Evolutionary conservation across 2,797 vertebrate species (phyloP).

Genomic region (Podarcis siculus): DNA sequence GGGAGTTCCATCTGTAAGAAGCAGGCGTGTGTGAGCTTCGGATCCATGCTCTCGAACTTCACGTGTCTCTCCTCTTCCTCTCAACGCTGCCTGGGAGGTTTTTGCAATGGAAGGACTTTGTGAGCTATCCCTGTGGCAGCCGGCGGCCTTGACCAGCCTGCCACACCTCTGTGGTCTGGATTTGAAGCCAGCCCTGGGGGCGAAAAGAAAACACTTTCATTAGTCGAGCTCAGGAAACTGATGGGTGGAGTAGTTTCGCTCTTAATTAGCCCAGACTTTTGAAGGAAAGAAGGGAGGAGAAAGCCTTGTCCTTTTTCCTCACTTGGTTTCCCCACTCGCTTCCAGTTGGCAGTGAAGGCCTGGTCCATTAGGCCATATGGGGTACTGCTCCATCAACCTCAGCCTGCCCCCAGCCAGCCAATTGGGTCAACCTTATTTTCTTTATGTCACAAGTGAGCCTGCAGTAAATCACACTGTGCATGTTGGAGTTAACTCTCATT

Average conservation of each 20-base stretch:
- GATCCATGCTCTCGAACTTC: background rate
- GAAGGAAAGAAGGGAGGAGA: background rate
- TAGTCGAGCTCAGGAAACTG: background rate
- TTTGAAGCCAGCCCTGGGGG: background rate
- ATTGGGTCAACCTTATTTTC: background rate
- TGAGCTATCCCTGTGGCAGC: background rate
- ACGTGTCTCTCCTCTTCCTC: background rate
- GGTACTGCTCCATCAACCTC: too few relatives aligned
- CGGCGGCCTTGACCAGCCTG: too few relatives aligned
- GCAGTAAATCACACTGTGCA: too few relatives aligned
- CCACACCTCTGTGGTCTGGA: constrained; percentile 15
- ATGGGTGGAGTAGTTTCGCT: background rate
- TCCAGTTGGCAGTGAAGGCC: too few relatives aligned
- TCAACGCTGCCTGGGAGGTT: background rate
- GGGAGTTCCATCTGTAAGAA: background rate
- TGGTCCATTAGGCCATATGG: too few relatives aligned
- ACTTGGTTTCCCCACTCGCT: background rate
- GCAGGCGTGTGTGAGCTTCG: background rate
- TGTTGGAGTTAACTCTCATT: too few relatives aligned
- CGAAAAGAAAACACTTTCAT: background rate
- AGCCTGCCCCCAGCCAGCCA: too few relatives aligned
- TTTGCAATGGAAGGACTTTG: background rate
- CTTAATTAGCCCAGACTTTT: background rate
- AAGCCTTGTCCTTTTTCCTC: background rate
- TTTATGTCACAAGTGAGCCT: too few relatives aligned